Base-by-base conservation (phyloP, 30 jellyfish, hydroid and myxozoan genomes). In the Cassiopea xamachana region DNA sequence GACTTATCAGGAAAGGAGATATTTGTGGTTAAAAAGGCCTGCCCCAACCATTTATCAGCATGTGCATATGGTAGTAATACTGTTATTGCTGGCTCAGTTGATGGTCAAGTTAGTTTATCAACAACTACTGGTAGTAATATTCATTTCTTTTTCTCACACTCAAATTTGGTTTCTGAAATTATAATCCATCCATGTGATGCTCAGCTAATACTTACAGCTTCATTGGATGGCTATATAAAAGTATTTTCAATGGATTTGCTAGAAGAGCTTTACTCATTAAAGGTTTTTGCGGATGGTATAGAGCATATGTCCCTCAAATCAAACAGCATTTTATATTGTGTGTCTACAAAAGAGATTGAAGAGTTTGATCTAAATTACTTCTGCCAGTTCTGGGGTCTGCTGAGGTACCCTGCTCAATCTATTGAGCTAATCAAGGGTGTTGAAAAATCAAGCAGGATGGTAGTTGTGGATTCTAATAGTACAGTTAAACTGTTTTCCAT, bases 171-270 rank as follows among this genome's bases (percentile, higher is more conserved):
- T 8, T 88, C 98, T 1, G 94, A 88, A 59, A 68, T 93, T 0
- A 39, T 93, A n/a, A 87, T 93, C 17, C 98, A 93, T 58, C 98
- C 98, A 1, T 82, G 90, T 0, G 98, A 93, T 55, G 76, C 83
- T 5, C 75, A 71, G 58, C 49, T 93, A 71, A 71, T 93, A 45
- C 88, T 93, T n/a, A 87, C 97, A 1, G 69, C 98, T 1, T 93
- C 98, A 45, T 88, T 88, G 1, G 98, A 93, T 85, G 98, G 98
- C 74, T 72, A 86, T 48, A 80, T 93, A 73, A 93, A 93, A 76
- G 46, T 93, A 46, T 83, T 93, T 43, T 93, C 98, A 3, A 60
- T 93, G 9, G 93, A 93, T 69, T 61, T 85, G 14, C 69, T 93
- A 9, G 98, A 89, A 60, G 98, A 93, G 84, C 77, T 93, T 10